Base-by-base conservation (phyloP, 1,140 invertebrate genomes). In the Steinernema feltiae region DNA sequence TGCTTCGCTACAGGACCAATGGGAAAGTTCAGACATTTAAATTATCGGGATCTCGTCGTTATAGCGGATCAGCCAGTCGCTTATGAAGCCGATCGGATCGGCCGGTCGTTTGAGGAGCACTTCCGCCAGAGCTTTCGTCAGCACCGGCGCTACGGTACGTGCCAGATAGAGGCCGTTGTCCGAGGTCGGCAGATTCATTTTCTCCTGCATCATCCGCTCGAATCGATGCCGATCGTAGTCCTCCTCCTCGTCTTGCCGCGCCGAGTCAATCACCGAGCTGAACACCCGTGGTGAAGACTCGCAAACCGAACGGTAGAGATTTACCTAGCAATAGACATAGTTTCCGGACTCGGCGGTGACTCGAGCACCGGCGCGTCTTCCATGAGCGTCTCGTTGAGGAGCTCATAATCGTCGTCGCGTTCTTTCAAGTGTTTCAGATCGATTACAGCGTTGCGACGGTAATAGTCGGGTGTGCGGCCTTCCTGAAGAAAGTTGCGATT, bases 111-210 rank as follows among this genome's bases (percentile, higher is more conserved):
- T 75, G 1, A 83, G 76, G 21, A 83, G 48, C 27, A 83, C 83
- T 71, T 85, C 84, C 24, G 84, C 84, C 69, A 85, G 74, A 12
- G 84, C 84, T 74, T 85, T 85, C 12, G 84, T 85, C 32, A 85
- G 71, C n/a, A 85, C 79, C 30, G 85, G 84, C 21, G 83, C 84
- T 15, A 85, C 84, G n/a, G 84, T 85, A 71, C 84, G 73, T 2
- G 84, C 84, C 76, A 85, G 78, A 76, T 86, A 85, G 17, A 86
- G 73, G 21, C 84, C 84, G 70, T 85, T 85, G 69, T 85, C 84
- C 1, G 80, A 80, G n/a, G 84, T 82, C n/a, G 84, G 84, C 71
- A 86, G 76, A 75, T 85, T 80, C 27, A 86, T 73, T 74, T 78
- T 79, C 21, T 82, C 82, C 24, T 84, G 77, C 29, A 85, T 46